These are phyloP conservation scores for Saxicola maurus DNA, from an alignment of 2,797 vertebrate species.

Conservation along the genomic window DNA sequence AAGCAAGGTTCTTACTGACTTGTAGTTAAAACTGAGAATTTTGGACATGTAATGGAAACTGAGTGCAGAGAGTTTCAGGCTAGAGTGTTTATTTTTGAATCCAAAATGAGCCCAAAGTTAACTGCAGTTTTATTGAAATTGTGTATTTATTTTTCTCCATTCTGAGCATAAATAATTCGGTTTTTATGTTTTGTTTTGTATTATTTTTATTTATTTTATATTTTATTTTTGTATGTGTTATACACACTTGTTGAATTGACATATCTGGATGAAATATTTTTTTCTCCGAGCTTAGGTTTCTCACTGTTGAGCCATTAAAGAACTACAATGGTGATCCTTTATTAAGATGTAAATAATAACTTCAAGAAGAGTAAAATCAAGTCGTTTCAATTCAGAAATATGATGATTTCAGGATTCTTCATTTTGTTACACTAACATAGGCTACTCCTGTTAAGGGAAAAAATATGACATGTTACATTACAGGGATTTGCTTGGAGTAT, in stretches of 20 bases:
- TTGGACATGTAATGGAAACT: not conserved
- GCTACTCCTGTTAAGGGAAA: not conserved
- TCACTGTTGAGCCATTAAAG: not conserved
- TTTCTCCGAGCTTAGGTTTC: not conserved
- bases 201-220: not conserved
- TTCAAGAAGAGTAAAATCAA: conserved; percentile 14
- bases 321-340: not conserved
- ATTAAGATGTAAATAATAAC: conserved; percentile 32
- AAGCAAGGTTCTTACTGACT: not conserved
- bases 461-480: not conserved
- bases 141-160: not conserved
- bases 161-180: not conserved
- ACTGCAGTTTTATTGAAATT: not conserved
- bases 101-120: not conserved
- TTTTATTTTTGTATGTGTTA: not conserved
- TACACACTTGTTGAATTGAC: not conserved
- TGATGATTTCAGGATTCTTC: conserved; percentile 11
- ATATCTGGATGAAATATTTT: not conserved
- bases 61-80: not conserved
- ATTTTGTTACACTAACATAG: not conserved
- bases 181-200: not conserved
- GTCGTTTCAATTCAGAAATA: not conserved
- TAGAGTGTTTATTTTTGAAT: not conserved
- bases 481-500: not conserved
- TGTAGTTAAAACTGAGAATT: not conserved